Base-by-base conservation (phyloP, 2,113 vertebrate species). In the Sceloporus tristichus region DNA sequence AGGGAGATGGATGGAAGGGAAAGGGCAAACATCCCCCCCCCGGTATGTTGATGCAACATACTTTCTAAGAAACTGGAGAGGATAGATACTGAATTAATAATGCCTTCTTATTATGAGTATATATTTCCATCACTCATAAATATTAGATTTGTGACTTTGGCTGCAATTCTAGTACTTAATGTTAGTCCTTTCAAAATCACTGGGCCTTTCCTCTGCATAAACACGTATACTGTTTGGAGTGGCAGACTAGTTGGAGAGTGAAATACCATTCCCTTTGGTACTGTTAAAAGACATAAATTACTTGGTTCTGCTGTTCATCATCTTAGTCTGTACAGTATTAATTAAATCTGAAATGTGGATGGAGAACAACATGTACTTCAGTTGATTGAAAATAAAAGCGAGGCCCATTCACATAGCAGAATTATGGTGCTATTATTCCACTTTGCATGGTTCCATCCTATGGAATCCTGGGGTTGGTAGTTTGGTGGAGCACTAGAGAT, bases 311-410 rank as follows among this genome's bases (percentile, higher is more conserved):
- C 14, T 74, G 29, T 56, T 70, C 53, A 77, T 81, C 34, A 73
- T 40, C 29, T 82, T 81, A 18, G 18, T 71, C 2, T 80, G 14
- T 21, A 34, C 34, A 34, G 34, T 34, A 56, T 68, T 66, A 66
- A 81, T 76, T 85, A 38, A 85, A 68, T 54, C 6, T 56, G 78
- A 89, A 83, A 68, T 14, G 19, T 34, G 59, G 71, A 62, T 53
- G 54, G 38, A 85, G 14, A 3, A 40, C 38, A 62, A 62, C 59
- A 70, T 70, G 68, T 70, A 70, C 65, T 59, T 59, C 14, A n/a
- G 18, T 48, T 85, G 38, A 62, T 21, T 78, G 38, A 40, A 53
- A 77, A 66, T 16, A 66, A 66, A 78, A 77, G 54, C 59, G 13
- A 62, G 59, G 16, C 29, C 27, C 48, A 40, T 5, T 11, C 29